These are phyloP conservation scores for Oreochromis mossambicus DNA, from an alignment of 2,797 vertebrate genomes.

Conservation along the genomic window DNA sequence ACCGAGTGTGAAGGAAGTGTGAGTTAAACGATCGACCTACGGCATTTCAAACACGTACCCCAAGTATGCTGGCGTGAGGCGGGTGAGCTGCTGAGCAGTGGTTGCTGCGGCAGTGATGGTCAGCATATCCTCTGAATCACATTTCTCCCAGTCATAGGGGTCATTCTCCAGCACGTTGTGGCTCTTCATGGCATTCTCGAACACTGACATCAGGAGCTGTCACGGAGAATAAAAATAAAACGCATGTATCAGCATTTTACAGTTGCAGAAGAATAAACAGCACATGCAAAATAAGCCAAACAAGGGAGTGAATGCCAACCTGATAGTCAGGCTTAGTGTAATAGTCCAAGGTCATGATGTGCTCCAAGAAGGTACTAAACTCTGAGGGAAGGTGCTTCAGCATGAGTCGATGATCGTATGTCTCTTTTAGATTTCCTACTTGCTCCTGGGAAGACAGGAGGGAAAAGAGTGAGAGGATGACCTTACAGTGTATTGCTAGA, in stretches of 20 bases:
- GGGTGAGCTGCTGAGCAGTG: constrained; percentile 92
- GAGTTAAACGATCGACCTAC: background rate
- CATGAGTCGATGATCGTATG: constrained; percentile 94
- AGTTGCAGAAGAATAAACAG: background rate
- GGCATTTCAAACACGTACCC: constrained; percentile 74
- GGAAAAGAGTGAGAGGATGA: background rate
- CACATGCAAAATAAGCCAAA: background rate
- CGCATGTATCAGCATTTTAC: constrained; percentile 20
- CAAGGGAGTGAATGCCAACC: constrained; percentile 66
- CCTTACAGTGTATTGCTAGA: background rate
- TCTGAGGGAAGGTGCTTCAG: constrained; percentile 95
- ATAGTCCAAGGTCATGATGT: constrained; percentile 92
- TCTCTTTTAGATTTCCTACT: constrained; percentile 96
- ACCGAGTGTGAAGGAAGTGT: background rate
- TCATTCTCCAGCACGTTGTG: constrained; percentile 91
- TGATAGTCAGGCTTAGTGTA: constrained; percentile 97
- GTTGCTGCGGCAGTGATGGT: constrained; percentile 83
- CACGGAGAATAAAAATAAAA: background rate
- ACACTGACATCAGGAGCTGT: constrained; percentile 93
- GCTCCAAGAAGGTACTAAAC: constrained; percentile 90
- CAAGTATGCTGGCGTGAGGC: constrained; percentile 85
- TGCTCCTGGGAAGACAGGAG: constrained; percentile 81
- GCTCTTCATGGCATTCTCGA: constrained; percentile 93
- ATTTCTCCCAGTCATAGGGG: constrained; percentile 96
- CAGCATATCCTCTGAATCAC: constrained; percentile 85